Conservation (phyloP, 2,113 vertebrate genomes). For the Eolophus roseicapilla region DNA sequence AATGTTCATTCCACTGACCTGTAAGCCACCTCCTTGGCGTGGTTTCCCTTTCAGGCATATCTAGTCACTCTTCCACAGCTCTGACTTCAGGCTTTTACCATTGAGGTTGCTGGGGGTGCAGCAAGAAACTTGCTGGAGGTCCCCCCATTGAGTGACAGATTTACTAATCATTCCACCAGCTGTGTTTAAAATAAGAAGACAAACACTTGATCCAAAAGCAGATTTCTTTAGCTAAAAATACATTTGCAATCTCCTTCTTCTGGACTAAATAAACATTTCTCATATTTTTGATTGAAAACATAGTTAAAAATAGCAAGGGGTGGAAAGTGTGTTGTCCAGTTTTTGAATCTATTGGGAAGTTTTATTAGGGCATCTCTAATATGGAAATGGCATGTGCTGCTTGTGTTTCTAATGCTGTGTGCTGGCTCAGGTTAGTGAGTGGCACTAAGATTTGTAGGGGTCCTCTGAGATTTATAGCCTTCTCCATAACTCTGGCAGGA, state of each 20-base stretch:
- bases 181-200: slow-evolving; percentile 10
- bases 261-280: background rate
- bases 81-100: background rate
- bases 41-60: background rate
- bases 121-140: background rate
- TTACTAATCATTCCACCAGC: background rate
- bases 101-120: background rate
- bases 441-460: background rate
- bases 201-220: slow-evolving; percentile 8
- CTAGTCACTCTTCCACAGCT: background rate
- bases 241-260: background rate
- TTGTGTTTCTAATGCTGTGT: background rate
- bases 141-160: background rate
- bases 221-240: slow-evolving; percentile 33
- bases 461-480: background rate
- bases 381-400: background rate
- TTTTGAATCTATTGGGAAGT: background rate
- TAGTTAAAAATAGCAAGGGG: background rate
- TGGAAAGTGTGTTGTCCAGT: background rate
- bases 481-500: background rate
- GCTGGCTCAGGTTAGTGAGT: background rate
- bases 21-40: background rate
- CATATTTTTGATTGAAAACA: background rate
- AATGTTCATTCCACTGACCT: background rate
- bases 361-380: background rate